Base-by-base conservation (phyloP, 2,797 vertebrate species). In the Neosalanx taihuensis region DNA sequence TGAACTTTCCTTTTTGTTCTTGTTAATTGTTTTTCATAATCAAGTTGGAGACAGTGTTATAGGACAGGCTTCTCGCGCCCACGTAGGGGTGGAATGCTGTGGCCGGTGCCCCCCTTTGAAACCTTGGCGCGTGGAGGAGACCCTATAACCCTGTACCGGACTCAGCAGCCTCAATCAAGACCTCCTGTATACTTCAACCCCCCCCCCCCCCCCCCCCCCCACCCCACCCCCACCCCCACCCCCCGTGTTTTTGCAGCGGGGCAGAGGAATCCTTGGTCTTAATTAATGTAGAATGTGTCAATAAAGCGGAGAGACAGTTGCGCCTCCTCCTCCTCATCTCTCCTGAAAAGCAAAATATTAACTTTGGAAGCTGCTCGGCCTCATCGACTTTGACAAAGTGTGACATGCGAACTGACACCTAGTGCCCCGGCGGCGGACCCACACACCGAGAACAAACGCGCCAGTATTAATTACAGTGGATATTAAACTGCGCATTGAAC, bases 211-310 rank as follows among this genome's bases (percentile, higher is more conserved):
- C 77, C 78, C 31, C 88, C 77, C 78, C 31, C 23, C 23, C 23
- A n/a, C 23, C 23, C 23, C 23, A 26, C 23, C 23, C 88, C 77
- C 78, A n/a, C 23, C 23, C 23, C 23, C 23, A 26, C 23, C 23
- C 88, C 77, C 78, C 31, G 75, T 93, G 90, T 93, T 93, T 92
- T 92, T 88, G 84, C 88, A 90, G 78, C 84, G 87, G 87, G 84
- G 82, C 89, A 79, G 84, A 90, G 87, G 90, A 92, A 91, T 92
- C 90, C 83, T 88, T 33, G 82, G 84, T 26, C 89, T 90, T 94
- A 94, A 92, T 93, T 89, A 92, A 92, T 93, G 90, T 92, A 89
- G 90, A 89, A 87, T 92, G 91, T 89, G 91, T 90, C 92, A 93
- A 92, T 91, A 93, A 91, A 92, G 87, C 74, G 72, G 82, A 86